Conservation (phyloP, 2,113 vertebrate genomes). For the Peromyscus maniculatus region DNA sequence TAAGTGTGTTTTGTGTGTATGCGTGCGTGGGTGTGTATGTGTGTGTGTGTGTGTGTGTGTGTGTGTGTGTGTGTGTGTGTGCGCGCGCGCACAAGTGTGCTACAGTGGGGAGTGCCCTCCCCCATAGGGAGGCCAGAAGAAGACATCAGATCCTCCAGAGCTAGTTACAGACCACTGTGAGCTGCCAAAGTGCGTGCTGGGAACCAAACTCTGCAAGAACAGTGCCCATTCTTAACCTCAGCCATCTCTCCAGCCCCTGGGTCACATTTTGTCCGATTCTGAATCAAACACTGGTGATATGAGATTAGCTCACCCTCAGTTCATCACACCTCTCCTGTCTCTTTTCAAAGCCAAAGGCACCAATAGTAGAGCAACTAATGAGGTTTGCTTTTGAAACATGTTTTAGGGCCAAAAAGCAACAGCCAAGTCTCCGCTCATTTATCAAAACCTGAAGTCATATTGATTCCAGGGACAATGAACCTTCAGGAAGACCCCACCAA, state of each 20-base stretch:
- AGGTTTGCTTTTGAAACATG: neutral
- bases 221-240: neutral
- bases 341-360: neutral
- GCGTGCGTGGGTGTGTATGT: neutral
- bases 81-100: too few relatives aligned
- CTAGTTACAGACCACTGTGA: neutral
- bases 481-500: neutral
- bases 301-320: neutral
- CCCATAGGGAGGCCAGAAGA: neutral
- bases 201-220: neutral
- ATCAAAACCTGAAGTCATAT: neutral
- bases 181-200: neutral
- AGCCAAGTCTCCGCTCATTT: neutral
- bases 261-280: neutral
- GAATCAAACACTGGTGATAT: neutral
- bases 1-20: neutral
- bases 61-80: neutral
- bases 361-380: neutral
- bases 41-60: neutral
- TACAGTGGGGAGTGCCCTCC: fast-evolving
- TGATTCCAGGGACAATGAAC: neutral
- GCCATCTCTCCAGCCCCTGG: neutral
- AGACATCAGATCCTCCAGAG: neutral
- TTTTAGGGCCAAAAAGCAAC: neutral
- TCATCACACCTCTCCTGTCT: neutral